Percentiles rank a stretch among this genome's conserved stretches.
These are phyloP conservation scores for Hucho hucho DNA, from an alignment of 2,113 vertebrate genomes.

Conservation along the genomic window DNA sequence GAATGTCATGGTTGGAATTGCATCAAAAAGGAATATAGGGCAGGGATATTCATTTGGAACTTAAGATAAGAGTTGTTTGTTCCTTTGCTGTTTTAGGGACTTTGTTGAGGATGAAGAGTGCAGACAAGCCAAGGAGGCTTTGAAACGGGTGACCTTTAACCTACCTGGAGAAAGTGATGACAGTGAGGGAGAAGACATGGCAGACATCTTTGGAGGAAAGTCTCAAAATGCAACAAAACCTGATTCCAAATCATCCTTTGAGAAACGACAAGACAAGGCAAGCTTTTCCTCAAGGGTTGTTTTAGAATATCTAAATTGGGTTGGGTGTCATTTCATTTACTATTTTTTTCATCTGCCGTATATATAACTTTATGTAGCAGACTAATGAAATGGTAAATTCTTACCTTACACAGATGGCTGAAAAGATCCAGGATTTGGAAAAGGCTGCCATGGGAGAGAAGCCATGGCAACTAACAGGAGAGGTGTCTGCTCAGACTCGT, in stretches of 20 bases:
- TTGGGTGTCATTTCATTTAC: too few relatives aligned
- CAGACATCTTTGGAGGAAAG: conserved; percentile 68
- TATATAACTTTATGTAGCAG: not conserved
- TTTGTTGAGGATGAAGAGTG: conserved; percentile 61
- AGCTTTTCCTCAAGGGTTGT: too few relatives aligned
- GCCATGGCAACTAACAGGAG: conserved; percentile 92
- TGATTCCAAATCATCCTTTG: conserved; percentile 86
- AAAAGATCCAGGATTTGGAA: conserved; percentile 86
- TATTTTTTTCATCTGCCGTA: not conserved
- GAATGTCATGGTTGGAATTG: not conserved
- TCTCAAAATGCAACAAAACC: conserved; percentile 34
- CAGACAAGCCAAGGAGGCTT: conserved; percentile 62
- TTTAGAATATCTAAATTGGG: too few relatives aligned
- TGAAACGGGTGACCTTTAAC: conserved; percentile 87
- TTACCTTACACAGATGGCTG: conserved; percentile 77
- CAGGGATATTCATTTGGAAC: not conserved
- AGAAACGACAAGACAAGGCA: conserved; percentile 93
- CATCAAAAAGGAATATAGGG: too few relatives aligned
- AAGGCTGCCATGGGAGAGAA: conserved; percentile 84
- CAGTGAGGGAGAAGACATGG: conserved; percentile 76
- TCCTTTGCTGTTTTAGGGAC: conserved; percentile 57
- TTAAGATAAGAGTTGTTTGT: not conserved
- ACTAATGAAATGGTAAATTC: not conserved
- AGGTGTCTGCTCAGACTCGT: conserved; percentile 84
- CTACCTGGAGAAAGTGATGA: conserved; percentile 73